These are phyloP conservation scores for Eurystomus glaucurus DNA, from an alignment of 2,797 vertebrate species.

Conservation along the genomic window DNA sequence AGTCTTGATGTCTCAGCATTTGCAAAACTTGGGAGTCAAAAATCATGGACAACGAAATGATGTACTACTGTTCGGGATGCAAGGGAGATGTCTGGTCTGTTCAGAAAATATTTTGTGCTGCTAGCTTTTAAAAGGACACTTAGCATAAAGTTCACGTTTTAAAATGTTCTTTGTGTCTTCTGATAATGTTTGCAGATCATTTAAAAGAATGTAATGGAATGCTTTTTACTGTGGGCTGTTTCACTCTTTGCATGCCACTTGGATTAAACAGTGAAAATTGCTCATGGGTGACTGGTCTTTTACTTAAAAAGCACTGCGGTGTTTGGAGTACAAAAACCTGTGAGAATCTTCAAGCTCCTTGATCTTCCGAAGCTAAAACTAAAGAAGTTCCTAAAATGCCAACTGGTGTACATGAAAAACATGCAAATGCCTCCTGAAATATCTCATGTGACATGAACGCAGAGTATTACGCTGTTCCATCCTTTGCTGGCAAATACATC, in stretches of 20 bases:
- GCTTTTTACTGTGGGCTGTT: neutral
- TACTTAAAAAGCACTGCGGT: neutral
- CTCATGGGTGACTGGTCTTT: neutral
- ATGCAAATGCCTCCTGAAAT: neutral
- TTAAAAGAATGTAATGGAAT: neutral
- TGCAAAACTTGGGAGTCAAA: slow-evolving; percentile 83
- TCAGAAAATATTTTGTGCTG: slow-evolving; percentile 34
- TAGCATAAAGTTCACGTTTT: neutral
- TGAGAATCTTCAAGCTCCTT: neutral
- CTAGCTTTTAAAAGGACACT: slow-evolving; percentile 56
- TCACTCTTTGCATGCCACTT: neutral
- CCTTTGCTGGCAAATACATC: neutral
- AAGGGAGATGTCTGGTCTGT: neutral
- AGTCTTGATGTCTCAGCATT: slow-evolving; percentile 91
- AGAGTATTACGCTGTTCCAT: neutral
- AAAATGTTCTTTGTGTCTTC: neutral
- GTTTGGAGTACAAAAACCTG: neutral
- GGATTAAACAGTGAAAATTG: neutral
- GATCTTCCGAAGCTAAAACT: neutral
- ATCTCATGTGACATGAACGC: neutral
- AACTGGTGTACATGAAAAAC: neutral
- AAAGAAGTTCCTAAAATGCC: neutral
- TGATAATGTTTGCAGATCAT: slow-evolving; percentile 11
- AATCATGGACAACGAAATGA: slow-evolving; percentile 79
- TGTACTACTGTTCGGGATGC: neutral